Evolutionary conservation across 2,113 vertebrate species (phyloP).

Genomic region (Falco punctatus): DNA sequence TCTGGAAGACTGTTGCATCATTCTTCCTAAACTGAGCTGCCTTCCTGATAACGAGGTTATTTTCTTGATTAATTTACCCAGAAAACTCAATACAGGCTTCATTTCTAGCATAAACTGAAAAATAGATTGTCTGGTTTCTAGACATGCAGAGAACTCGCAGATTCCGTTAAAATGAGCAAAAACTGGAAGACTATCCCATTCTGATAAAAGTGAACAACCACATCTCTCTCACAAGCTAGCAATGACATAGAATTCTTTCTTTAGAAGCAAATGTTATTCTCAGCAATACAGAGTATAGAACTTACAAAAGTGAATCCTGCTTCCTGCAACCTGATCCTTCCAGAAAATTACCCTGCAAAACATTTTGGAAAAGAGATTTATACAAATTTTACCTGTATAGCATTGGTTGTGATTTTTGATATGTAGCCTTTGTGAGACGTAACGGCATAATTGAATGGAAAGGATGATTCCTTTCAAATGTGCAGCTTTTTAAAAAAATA

Average conservation of each 20-base stretch:
- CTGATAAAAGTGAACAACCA: neutral
- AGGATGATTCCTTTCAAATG: neutral
- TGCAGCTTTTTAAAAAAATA: neutral
- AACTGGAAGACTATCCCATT: neutral
- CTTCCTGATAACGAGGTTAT: neutral
- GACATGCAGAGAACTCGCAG: neutral
- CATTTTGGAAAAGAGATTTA: neutral
- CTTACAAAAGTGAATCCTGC: neutral
- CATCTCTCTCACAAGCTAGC: neutral
- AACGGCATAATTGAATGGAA: neutral
- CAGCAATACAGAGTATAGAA: neutral
- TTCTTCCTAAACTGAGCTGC: constrained; percentile 47
- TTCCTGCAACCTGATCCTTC: neutral
- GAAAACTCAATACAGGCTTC: neutral
- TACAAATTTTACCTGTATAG: neutral
- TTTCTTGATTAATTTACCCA: constrained; percentile 49
- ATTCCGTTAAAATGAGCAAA: neutral
- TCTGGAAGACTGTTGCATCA: neutral
- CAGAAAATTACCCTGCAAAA: neutral
- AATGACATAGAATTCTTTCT: neutral
- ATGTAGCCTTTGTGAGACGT: neutral
- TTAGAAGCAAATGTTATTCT: neutral
- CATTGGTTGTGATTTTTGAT: neutral
- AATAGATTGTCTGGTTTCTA: neutral
- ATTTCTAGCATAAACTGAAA: neutral